These are phyloP conservation scores for Arremon aurantiirostris DNA, from an alignment of 2,797 vertebrate genomes.

Conservation along the genomic window DNA sequence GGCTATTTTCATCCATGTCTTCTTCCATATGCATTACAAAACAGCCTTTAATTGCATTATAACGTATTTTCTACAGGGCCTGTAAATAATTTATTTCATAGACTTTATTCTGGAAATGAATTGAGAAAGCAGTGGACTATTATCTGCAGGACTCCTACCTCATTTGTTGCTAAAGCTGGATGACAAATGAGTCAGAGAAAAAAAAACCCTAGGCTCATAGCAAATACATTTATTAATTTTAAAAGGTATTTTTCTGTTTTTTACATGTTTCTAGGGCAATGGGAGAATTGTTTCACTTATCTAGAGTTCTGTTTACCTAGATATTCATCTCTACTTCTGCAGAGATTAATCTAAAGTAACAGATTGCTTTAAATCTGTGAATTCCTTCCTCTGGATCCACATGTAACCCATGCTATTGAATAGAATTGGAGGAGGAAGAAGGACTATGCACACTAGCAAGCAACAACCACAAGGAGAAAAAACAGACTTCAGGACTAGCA, in stretches of 20 bases:
- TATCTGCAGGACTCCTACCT: background rate
- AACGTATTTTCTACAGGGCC: conserved; percentile 13
- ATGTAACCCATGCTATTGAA: background rate
- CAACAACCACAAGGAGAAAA: background rate
- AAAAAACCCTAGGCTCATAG: background rate
- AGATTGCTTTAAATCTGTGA: background rate
- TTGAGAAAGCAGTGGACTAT: background rate
- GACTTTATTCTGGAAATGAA: background rate
- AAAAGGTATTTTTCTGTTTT: background rate
- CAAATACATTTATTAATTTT: background rate
- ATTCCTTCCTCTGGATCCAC: background rate
- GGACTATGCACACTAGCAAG: background rate
- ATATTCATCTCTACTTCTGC: background rate
- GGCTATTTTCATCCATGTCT: background rate
- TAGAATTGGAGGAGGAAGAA: background rate
- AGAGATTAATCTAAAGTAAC: background rate
- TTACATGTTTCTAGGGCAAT: background rate
- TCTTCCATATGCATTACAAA: background rate
- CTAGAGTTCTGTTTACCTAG: background rate
- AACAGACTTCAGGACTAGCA: background rate
- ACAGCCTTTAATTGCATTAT: conserved; percentile 23
- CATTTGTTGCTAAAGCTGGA: conserved; percentile 6
- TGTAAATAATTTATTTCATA: conserved; percentile 18
- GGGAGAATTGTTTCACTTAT: background rate
- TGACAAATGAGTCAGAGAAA: background rate